Percentiles rank a stretch among this genome's conserved stretches.
These are phyloP conservation scores for Prionace glauca DNA, from an alignment of 2,797 vertebrate genomes.

Conservation along the genomic window DNA sequence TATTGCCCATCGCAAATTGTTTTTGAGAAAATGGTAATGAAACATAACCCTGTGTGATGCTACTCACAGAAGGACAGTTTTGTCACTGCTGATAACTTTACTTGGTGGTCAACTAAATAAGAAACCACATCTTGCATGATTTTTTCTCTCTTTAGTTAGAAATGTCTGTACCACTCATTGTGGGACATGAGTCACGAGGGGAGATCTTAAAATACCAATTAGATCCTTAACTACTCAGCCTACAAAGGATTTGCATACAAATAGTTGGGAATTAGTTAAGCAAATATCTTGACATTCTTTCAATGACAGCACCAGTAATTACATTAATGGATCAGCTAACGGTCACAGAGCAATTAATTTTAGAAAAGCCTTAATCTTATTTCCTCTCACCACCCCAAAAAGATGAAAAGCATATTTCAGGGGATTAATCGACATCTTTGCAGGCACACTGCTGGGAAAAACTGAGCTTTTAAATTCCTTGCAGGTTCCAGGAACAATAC, in stretches of 20 bases:
- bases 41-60: neutral
- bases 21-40: no score
- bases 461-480: neutral
- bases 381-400: slow-evolving; percentile 22
- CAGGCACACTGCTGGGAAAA: neutral
- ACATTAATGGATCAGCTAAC: slow-evolving; percentile 27
- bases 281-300: slow-evolving; percentile 18
- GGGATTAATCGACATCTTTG: slow-evolving; percentile 47
- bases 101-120: neutral
- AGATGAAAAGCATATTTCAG: slow-evolving; percentile 55
- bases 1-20: no score
- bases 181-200: neutral
- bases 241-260: neutral
- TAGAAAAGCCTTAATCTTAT: slow-evolving; percentile 41
- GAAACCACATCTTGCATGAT: neutral
- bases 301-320: slow-evolving; percentile 33
- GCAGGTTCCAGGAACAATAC: neutral
- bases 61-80: neutral
- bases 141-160: neutral
- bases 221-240: neutral
- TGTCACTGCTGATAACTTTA: neutral
- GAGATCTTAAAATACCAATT: neutral
- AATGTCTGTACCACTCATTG: neutral
- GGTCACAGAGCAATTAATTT: slow-evolving; percentile 34
- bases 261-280: no score